Evolutionary conservation across 2,888 invertebrate species (phyloP).

Genomic region (Ochropleura plecta): DNA sequence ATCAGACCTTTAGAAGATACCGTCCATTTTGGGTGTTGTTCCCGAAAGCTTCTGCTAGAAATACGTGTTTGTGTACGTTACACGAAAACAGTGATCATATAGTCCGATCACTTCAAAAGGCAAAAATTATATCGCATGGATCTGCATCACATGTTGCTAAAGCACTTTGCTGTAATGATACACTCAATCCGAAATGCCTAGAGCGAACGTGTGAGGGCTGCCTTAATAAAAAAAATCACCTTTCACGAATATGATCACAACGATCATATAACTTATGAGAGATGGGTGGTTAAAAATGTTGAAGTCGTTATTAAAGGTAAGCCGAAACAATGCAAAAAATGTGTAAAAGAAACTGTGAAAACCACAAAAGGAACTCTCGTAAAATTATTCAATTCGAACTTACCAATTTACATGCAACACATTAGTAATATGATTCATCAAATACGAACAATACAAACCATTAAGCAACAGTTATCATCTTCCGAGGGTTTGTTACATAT

Average conservation of each 20-base stretch:
- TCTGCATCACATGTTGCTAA: constrained; percentile 29
- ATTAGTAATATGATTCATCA: constrained; percentile 48
- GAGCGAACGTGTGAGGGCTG: constrained; percentile 38
- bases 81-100: constrained; percentile 20
- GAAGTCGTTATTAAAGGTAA: constrained; percentile 34
- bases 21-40: constrained; percentile 29
- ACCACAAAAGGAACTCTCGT: constrained; percentile 37
- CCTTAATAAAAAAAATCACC: constrained; percentile 26
- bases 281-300: constrained; percentile 48
- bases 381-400: constrained; percentile 31
- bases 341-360: constrained; percentile 52
- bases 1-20: constrained; percentile 23
- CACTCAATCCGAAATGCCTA: constrained; percentile 35
- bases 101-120: constrained; percentile 24
- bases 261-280: constrained; percentile 37
- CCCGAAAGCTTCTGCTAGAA: constrained; percentile 24
- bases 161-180: constrained; percentile 39
- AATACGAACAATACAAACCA: constrained; percentile 33
- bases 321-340: constrained; percentile 42
- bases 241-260: constrained; percentile 16
- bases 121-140: constrained; percentile 27
- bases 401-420: constrained; percentile 49
- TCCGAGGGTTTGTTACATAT: constrained; percentile 44
- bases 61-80: constrained; percentile 18
- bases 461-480: constrained; percentile 45